Evolutionary conservation across 2,797 vertebrate species (phyloP).

Genomic region (Nothura maculosa): DNA sequence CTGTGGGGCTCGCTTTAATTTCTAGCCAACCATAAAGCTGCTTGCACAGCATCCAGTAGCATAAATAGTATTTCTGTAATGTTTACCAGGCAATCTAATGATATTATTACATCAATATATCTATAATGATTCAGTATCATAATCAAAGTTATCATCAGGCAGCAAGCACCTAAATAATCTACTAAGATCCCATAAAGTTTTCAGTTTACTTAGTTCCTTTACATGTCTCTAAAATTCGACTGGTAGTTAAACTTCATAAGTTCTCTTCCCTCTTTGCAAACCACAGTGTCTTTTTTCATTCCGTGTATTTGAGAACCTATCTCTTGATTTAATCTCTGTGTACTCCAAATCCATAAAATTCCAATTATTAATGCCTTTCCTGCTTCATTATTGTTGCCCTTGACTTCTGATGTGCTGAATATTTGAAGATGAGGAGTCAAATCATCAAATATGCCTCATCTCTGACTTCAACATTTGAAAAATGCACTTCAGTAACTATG

Average conservation of each 20-base stretch:
- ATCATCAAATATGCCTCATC: conserved; percentile 11
- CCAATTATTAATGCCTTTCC: conserved; percentile 28
- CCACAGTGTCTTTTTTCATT: not conserved
- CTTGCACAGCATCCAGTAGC: conserved; percentile 33
- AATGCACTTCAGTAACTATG: conserved; percentile 21
- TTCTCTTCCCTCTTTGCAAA: conserved; percentile 25
- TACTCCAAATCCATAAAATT: conserved; percentile 26
- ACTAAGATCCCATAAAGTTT: conserved; percentile 52
- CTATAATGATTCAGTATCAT: conserved; percentile 52
- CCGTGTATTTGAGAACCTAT: not conserved
- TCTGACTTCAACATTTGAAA: conserved; percentile 4
- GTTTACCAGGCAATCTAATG: conserved; percentile 54
- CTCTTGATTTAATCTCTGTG: conserved; percentile 32
- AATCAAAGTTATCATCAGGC: conserved; percentile 50
- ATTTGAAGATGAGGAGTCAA: conserved; percentile 7
- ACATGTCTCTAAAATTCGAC: conserved; percentile 9
- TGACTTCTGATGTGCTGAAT: conserved; percentile 8
- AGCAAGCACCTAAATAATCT: conserved; percentile 58
- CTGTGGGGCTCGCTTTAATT: conserved; percentile 39
- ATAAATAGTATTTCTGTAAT: conserved; percentile 30
- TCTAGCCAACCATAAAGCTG: conserved; percentile 37
- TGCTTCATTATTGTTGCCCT: conserved; percentile 16
- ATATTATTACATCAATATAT: conserved; percentile 52
- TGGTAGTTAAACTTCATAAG: not conserved
- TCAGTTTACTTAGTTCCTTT: conserved; percentile 42